Conservation (phyloP, 2,888 invertebrate genomes). For the Drosophila infuscata region DNA sequence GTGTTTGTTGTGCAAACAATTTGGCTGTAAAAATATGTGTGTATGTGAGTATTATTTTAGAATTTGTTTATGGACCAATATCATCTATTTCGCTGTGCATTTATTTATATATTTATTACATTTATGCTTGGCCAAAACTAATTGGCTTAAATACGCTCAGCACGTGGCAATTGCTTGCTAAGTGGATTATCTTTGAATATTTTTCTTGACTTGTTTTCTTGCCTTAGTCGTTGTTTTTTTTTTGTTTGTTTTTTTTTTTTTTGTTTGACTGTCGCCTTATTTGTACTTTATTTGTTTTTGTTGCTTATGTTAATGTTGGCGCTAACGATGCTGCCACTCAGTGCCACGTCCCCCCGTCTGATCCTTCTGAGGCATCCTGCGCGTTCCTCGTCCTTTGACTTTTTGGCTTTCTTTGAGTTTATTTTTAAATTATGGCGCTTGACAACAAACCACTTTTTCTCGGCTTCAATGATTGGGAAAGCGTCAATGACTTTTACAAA, state of each 20-base stretch:
- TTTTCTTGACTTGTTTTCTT: background rate
- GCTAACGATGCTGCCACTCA: constrained; percentile 54
- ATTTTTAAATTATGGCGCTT: constrained; percentile 62
- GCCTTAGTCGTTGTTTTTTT: background rate
- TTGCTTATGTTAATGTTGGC: constrained; percentile 24
- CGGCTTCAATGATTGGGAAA: constrained; percentile 62
- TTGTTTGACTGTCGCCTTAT: constrained; percentile 17
- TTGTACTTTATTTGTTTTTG: constrained; percentile 33
- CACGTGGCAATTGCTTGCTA: constrained; percentile 43
- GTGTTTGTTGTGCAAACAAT: constrained; percentile 70
- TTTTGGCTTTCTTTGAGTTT: constrained; percentile 28
- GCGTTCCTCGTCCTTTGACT: constrained; percentile 8
- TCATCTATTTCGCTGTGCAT: constrained; percentile 1
- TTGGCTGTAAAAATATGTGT: constrained; percentile 70
- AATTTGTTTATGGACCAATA: constrained; percentile 22
- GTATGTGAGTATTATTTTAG: constrained; percentile 56
- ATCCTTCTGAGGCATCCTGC: background rate
- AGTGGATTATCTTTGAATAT: constrained; percentile 45
- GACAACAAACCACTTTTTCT: constrained; percentile 39
- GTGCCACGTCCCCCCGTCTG: too few species aligned
- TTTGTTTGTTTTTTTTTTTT: background rate
- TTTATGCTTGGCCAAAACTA: constrained; percentile 45
- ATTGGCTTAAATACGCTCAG: constrained; percentile 53
- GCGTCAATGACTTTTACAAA: constrained; percentile 59
- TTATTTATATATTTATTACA: constrained; percentile 33